Conservation (phyloP, 2,797 vertebrate genomes). For the Cheirogaleus major region DNA sequence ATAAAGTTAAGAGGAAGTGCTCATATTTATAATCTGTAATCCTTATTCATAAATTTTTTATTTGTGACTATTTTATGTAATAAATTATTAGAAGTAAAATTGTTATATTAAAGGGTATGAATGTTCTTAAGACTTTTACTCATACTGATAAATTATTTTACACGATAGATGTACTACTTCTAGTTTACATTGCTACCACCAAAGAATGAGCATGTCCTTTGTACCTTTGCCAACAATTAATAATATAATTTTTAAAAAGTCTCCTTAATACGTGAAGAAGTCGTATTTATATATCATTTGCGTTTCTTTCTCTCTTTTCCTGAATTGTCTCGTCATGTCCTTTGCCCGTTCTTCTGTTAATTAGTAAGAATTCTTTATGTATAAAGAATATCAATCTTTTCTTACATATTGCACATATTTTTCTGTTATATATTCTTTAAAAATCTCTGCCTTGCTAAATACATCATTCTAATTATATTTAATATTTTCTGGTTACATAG, state of each 20-base stretch:
- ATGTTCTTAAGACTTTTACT: constrained; percentile 10
- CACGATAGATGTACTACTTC: not conserved
- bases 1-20: not conserved
- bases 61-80: not conserved
- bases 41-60: not conserved
- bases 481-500: not conserved
- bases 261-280: not conserved
- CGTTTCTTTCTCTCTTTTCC: not conserved
- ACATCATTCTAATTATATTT: not conserved
- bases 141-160: not conserved
- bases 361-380: not conserved
- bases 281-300: not conserved
- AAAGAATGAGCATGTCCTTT: not conserved
- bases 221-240: not conserved
- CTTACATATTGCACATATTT: not conserved
- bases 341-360: not conserved
- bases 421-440: not conserved
- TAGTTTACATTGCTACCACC: not conserved
- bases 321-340: not conserved
- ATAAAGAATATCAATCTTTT: not conserved
- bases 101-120: not conserved
- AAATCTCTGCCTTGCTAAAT: constrained; percentile 10
- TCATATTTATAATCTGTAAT: not conserved
- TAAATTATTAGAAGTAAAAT: not conserved
- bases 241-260: not conserved